Base-by-base conservation (phyloP, 2,113 vertebrate genomes). In the Festucalex cinctus region DNA sequence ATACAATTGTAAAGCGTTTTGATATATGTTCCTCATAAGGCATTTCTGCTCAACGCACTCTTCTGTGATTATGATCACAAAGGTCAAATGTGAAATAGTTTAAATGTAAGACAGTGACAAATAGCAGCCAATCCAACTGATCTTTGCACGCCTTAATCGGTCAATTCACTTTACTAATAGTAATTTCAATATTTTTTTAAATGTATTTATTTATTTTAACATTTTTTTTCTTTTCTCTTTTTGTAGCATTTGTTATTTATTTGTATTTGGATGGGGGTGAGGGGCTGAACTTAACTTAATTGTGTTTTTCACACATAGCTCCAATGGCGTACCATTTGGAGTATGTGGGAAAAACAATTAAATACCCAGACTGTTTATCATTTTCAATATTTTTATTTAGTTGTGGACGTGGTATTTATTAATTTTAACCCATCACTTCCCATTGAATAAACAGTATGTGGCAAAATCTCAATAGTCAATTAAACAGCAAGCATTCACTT, bases 41-140 rank as follows among this genome's bases (percentile, higher is more conserved):
- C 70, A 66, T 37, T 39, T 71, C 65, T 75, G 65, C 71, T 85
- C 68, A 71, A 65, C 69, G 74, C 76, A 46, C 69, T 46, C 39
- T 65, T 77, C 58, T 54, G 59, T 74, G 37, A 35, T 63, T 82
- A 58, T 81, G 67, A 41, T 41, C 12, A 28, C 53, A 17, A 32
- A 56, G 24, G 24, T 56, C 13, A 12, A 41, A n/a, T 61, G 59
- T 62, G 6, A 17, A 62, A 26, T 26, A 19, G 16, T 26, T 43
- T 16, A 41, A 26, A 26, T 62, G n/a, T 43, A 8, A 6, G 19
- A 3, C 36, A 6, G 19, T 4, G 16, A 22, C 10, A 22, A 6
- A 37, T n/a, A 20, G 37, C 10, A 43, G 14, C 39, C 10, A 19
- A 19, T 22, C 35, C 9, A 10, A 51, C 16, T 16, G 17, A 46